A percentile compares a stretch with the other conserved stretches of the same genome.
Evolutionary conservation across 37 sponge, comb jelly and placozoan species (phyloP).

Genomic region (Bolinopsis microptera): DNA sequence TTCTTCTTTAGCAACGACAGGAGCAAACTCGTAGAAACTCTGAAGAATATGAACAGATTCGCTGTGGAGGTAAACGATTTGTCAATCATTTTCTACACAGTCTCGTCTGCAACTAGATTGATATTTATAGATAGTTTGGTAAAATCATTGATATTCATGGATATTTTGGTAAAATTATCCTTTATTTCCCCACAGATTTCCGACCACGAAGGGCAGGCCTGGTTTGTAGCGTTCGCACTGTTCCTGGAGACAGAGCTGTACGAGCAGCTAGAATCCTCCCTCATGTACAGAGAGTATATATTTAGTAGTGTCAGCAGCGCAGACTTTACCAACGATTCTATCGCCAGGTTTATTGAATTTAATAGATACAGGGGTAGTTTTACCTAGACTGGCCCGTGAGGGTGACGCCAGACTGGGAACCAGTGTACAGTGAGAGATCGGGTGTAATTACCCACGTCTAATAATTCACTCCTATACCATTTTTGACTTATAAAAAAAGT

Average conservation of each 20-base stretch:
- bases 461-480: no score
- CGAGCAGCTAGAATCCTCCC: constrained; percentile 43
- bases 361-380: background rate
- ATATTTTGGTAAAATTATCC: no score
- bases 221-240: constrained; percentile 59
- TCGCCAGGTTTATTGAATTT: background rate
- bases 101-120: no score
- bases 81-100: no score
- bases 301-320: constrained; percentile 59
- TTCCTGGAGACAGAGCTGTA: constrained; percentile 51
- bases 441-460: no score
- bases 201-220: constrained; percentile 52
- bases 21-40: background rate
- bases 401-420: no score
- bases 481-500: no score
- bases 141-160: no score
- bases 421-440: no score
- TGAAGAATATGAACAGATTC: constrained; percentile 58
- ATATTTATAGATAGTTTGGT: no score
- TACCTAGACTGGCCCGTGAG: no score
- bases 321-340: constrained; percentile 63
- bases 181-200: no score
- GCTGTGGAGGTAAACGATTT: constrained; percentile 31
- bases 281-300: constrained; percentile 63
- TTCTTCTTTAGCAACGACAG: constrained; percentile 40